Evolutionary conservation across 2,113 vertebrate genomes (phyloP).

Genomic region (Tragelaphus scriptus): DNA sequence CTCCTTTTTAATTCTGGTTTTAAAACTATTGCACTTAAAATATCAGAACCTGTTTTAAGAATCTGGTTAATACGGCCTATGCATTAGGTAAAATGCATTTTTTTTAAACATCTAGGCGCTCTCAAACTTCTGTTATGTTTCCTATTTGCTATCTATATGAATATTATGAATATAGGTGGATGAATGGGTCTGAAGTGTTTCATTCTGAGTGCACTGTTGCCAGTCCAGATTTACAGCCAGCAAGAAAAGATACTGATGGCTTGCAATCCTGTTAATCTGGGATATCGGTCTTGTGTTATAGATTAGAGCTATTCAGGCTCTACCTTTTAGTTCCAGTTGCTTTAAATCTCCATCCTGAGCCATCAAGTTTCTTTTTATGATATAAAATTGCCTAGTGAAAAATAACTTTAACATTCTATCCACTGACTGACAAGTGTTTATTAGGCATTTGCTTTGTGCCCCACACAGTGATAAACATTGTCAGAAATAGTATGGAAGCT

Average conservation of each 20-base stretch:
- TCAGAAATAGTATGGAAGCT: neutral
- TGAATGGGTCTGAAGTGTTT: neutral
- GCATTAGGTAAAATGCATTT: neutral
- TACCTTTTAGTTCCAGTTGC: constrained; percentile 27
- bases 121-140: neutral
- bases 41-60: neutral
- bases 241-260: neutral
- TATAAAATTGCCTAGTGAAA: constrained; percentile 38
- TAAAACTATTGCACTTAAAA: neutral
- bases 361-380: constrained; percentile 43
- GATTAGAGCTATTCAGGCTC: neutral
- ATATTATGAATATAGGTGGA: neutral
- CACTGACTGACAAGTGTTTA: constrained; percentile 27
- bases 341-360: constrained; percentile 27
- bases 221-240: constrained; percentile 12
- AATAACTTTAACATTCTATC: neutral
- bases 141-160: neutral
- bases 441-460: neutral
- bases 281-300: constrained; percentile 32
- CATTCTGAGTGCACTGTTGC: neutral
- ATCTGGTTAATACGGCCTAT: neutral
- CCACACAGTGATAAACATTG: neutral
- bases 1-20: neutral
- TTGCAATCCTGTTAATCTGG: constrained; percentile 25
- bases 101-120: neutral